Evolutionary conservation across 2,113 vertebrate species (phyloP), one percentile per base, ranked within the genome.

Genomic region (Tupaia chinensis): DNA sequence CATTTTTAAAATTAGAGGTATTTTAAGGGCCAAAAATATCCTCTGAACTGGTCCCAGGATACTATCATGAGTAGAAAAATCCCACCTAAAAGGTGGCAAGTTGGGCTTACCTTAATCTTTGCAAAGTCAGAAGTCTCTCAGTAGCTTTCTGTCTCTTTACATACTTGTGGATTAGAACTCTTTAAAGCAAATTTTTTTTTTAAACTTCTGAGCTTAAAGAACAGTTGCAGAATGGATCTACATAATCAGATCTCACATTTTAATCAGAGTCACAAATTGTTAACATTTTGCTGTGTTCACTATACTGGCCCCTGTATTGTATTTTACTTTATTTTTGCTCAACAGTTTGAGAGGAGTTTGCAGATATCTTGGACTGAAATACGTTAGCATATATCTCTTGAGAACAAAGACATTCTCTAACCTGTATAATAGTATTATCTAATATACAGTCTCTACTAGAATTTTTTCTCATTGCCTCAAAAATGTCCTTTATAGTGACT

Each of bases 401-500:
- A 93, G 95, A 87, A 44, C 53, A 93, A 81, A 84, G 77, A 68
- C n/a, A 72, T 90, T 79, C 61, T 84, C 34, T 72, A 80, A 68
- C 29, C 14, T 83, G 20, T 53, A 58, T 14, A 69, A 14, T 79
- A 89, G 4, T 69, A 53, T 72, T 70, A 78, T 17, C 61, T 93
- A 87, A 68, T 63, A 70, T 56, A 60, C 6, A 60, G 44, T 84
- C 34, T 9, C 7, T 65, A 8, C 79, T 68, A 79, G 77, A 77
- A 15, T 63, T 77, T 94, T 87, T 92, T 63, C 58, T 63, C 77
- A 68, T 87, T n/a, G 15, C 54, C 65, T 44, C 70, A 29, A 16
- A 84, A 89, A 78, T 70, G 34, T 69, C 29, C 20, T 91, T 81
- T 74, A 22, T 56, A 61, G 54, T 79, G 70, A 88, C 27, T 78